Percentiles rank a stretch among this genome's conserved stretches.
Evolutionary conservation across 2,113 vertebrate species (phyloP).

Genomic region (Oryzias celebensis): DNA sequence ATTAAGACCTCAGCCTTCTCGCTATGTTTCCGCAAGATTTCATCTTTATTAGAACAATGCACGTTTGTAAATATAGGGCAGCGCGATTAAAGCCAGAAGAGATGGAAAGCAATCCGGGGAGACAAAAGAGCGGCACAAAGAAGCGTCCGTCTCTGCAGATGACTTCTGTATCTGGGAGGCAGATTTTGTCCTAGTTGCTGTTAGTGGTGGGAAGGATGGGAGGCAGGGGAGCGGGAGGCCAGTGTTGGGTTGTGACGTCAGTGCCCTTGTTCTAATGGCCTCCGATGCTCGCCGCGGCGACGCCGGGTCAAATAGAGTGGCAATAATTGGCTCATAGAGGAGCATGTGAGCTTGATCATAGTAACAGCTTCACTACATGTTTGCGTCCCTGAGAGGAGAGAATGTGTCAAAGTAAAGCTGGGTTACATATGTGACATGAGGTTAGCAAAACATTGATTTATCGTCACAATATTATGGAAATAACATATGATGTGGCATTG

Average conservation of each 20-base stretch:
- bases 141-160: slow-evolving; percentile 13
- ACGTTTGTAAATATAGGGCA: not conserved
- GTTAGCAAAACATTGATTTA: no score
- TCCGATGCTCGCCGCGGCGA: slow-evolving; percentile 11
- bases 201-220: slow-evolving; percentile 7
- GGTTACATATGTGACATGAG: no score
- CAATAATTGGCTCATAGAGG: slow-evolving; percentile 41
- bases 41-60: slow-evolving; percentile 40
- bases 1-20: not conserved
- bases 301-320: slow-evolving; percentile 18
- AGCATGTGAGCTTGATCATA: slow-evolving; percentile 42
- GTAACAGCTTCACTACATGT: slow-evolving; percentile 3
- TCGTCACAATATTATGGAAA: no score
- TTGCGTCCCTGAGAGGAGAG: slow-evolving; percentile 14
- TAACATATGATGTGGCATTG: no score
- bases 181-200: slow-evolving; percentile 46
- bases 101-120: slow-evolving; percentile 3
- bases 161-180: slow-evolving; percentile 38
- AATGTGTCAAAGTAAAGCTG: not conserved
- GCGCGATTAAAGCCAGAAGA: not conserved
- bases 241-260: slow-evolving; percentile 22
- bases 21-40: slow-evolving; percentile 27
- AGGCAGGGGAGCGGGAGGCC: slow-evolving; percentile 4
- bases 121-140: not conserved
- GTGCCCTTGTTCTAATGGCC: slow-evolving; percentile 17